Evolutionary conservation across 2,113 vertebrate species (phyloP), one percentile per base, ranked within the genome.

Genomic region (Cercocebus atys): DNA sequence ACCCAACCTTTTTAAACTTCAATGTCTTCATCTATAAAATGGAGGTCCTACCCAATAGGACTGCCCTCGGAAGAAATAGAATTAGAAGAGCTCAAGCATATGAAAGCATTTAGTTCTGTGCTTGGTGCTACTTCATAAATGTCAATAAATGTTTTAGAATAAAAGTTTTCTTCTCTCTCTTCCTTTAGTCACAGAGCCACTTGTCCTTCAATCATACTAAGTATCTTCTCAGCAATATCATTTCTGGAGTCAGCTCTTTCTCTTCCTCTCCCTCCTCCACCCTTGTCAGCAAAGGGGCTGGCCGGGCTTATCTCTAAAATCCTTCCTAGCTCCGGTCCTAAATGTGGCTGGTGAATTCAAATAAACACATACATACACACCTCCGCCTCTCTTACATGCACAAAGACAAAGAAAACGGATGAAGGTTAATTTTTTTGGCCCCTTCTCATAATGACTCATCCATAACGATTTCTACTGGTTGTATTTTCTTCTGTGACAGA

Each of bases 401-500:
- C 80, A 3, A 94, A 95, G 97, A 97, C 92, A 98, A 97, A 98
- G 97, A 97, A 95, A 98, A 97, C 47, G 90, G 95, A 98, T 97
- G 98, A 95, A 98, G 98, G 98, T 98, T 98, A 98, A 98, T 98
- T 98, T 98, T 98, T 97, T 72, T 82, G 97, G 96, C 90, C 97
- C 97, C 92, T 95, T 98, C 98, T 98, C 98, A 95, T 99, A 98
- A 99, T 98, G 99, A 98, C 98, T 99, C 98, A 98, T 98, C 98
- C 98, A 98, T 98, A 99, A 98, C 88, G 93, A 98, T 99, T 99
- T 98, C 98, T 98, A 97, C 97, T 98, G 98, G 98, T 97, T 99
- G 97, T 98, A 98, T 98, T 99, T 99, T 98, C 98, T 98, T 98
- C 98, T 98, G 99, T 98, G 98, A 99, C 98, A 99, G 98, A 99